These are phyloP conservation scores for Misgurnus anguillicaudatus DNA, from an alignment of 2,113 vertebrate genomes.

Conservation along the genomic window DNA sequence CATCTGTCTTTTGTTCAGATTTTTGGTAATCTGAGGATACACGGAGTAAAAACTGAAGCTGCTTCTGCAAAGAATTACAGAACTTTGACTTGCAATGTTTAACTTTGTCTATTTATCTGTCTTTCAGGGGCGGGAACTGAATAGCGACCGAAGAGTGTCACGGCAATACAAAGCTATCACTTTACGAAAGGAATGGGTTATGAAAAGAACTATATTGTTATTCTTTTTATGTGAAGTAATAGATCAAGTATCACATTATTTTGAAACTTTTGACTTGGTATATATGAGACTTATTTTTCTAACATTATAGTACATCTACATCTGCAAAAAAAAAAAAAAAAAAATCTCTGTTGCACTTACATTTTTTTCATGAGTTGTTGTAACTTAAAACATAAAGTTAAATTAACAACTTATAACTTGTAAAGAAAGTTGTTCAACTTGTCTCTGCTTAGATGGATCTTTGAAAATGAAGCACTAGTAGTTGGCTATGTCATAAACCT, in stretches of 20 bases:
- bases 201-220: background rate
- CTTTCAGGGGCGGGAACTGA: background rate
- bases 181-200: background rate
- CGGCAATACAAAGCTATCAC: background rate
- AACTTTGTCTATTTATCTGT: conserved; percentile 8
- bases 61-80: background rate
- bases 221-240: background rate
- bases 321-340: too few species aligned
- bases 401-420: too few species aligned
- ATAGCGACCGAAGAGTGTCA: background rate
- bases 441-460: too few species aligned
- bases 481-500: too few species aligned
- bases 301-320: too few species aligned
- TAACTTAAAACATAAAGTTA: too few species aligned
- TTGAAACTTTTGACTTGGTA: too few species aligned
- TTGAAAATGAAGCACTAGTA: too few species aligned
- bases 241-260: background rate
- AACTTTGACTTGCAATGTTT: background rate
- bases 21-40: conserved; percentile 8
- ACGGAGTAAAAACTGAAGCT: background rate
- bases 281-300: too few species aligned
- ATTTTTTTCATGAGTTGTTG: too few species aligned
- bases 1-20: conserved; percentile 25
- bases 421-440: too few species aligned
- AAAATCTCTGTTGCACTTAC: too few species aligned